phyloP scores from a whole-genome alignment of 2,888 invertebrate species.

The Auanema freiburgensis region DNA sequence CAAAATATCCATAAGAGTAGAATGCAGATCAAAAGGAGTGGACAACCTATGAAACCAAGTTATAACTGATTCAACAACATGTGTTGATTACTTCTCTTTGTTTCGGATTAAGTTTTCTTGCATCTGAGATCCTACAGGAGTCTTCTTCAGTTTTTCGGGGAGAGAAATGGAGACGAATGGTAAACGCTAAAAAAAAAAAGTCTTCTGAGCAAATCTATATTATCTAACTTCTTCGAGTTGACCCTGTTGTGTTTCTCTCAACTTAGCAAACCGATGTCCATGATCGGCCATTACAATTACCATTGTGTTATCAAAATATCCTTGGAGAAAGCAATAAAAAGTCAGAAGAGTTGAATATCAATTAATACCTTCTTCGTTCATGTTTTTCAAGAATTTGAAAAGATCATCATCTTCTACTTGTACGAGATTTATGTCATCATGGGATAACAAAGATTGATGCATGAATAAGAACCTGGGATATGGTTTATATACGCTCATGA shows the following conservation, averaged over 20 bases:
- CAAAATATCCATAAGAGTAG: conserved; percentile 77
- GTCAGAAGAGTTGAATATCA: neutral
- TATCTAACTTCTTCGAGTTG: conserved; percentile 64
- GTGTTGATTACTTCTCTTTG: conserved; percentile 21
- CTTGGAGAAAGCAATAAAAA: conserved; percentile 56
- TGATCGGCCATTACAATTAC: conserved; percentile 90
- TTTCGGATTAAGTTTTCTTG: conserved; percentile 50
- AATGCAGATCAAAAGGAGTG: conserved; percentile 86
- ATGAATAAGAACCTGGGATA: conserved; percentile 82
- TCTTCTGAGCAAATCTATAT: neutral
- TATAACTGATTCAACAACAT: neutral
- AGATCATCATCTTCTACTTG: conserved; percentile 66
- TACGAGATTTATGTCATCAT: conserved; percentile 81
- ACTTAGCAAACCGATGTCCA: conserved; percentile 81
- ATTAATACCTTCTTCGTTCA: conserved; percentile 30
- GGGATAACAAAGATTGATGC: conserved; percentile 80
- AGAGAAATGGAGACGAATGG: conserved; percentile 75
- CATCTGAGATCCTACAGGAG: conserved; percentile 32
- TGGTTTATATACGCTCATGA: conserved; percentile 72
- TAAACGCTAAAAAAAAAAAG: conserved; percentile 71
- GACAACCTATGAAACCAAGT: too few species aligned
- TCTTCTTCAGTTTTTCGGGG: conserved; percentile 44
- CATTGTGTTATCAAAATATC: conserved; percentile 78
- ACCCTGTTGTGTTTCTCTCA: conserved; percentile 84
- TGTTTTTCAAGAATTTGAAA: conserved; percentile 35